These are phyloP conservation scores for Coremacera marginata DNA, from an alignment of 2,888 invertebrate species.

Conservation along the genomic window DNA sequence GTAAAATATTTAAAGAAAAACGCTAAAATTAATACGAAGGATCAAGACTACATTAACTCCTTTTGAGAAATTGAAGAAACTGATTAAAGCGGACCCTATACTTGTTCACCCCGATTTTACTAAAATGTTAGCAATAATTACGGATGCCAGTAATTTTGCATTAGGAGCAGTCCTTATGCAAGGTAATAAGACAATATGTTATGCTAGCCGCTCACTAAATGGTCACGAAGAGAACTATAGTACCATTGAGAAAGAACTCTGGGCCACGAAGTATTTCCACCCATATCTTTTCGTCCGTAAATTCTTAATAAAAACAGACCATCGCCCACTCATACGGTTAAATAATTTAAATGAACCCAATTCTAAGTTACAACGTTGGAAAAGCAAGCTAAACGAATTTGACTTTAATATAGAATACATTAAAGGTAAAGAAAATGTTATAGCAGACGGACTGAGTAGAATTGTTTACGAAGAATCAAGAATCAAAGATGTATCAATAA, in stretches of 20 bases:
- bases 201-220: background rate
- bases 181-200: background rate
- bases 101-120: too few relatives aligned
- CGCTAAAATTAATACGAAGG: slow-evolving; percentile 6
- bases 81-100: too few relatives aligned
- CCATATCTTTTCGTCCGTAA: slow-evolving; percentile 1
- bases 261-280: background rate
- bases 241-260: slow-evolving; percentile 2
- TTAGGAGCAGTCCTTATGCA: background rate
- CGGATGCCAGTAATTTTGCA: too few relatives aligned
- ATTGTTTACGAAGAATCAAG: background rate
- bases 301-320: too few relatives aligned
- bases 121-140: too few relatives aligned
- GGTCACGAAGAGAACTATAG: slow-evolving; percentile 13
- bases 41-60: too few relatives aligned
- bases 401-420: slow-evolving; percentile 27
- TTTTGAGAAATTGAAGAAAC: too few relatives aligned
- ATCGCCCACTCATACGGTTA: slow-evolving; percentile 6
- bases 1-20: slow-evolving; percentile 14
- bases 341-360: slow-evolving; percentile 31
- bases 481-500: background rate
- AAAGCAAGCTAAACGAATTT: slow-evolving; percentile 37
- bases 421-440: slow-evolving; percentile 37
- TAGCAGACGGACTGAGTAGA: slow-evolving; percentile 26
- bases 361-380: slow-evolving; percentile 36